Percentiles rank a stretch among this genome's conserved stretches.
These are phyloP conservation scores for Scolopax rusticola DNA, from an alignment of 2,797 vertebrate genomes.

Conservation along the genomic window DNA sequence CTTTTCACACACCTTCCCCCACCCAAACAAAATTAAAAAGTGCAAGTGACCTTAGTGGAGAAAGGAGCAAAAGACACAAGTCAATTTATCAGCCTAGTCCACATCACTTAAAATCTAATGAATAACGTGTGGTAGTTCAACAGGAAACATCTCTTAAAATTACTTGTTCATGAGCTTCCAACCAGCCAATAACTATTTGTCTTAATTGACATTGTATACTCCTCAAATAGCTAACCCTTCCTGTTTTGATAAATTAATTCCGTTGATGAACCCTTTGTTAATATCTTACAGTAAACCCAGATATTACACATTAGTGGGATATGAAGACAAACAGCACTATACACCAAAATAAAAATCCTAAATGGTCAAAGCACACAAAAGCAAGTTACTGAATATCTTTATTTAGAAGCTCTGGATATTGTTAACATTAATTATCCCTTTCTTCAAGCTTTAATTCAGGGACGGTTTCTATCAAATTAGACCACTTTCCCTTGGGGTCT, in stretches of 20 bases:
- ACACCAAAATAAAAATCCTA: background rate
- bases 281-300: background rate
- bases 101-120: background rate
- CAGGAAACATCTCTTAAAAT: slow-evolving; percentile 11
- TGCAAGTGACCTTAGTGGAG: background rate
- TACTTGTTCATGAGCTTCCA: background rate
- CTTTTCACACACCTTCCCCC: accelerated
- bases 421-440: background rate
- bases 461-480: background rate
- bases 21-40: background rate
- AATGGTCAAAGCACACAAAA: background rate
- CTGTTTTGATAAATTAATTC: background rate
- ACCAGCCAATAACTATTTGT: slow-evolving; percentile 10
- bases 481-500: background rate
- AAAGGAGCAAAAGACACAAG: background rate
- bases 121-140: background rate
- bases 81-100: background rate
- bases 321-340: background rate
- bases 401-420: background rate
- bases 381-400: background rate
- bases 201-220: background rate
- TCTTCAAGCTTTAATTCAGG: background rate
- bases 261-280: background rate
- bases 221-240: background rate
- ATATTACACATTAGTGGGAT: background rate